Conservation (phyloP, 2,888 invertebrate species). For the Apotomis capreana region DNA sequence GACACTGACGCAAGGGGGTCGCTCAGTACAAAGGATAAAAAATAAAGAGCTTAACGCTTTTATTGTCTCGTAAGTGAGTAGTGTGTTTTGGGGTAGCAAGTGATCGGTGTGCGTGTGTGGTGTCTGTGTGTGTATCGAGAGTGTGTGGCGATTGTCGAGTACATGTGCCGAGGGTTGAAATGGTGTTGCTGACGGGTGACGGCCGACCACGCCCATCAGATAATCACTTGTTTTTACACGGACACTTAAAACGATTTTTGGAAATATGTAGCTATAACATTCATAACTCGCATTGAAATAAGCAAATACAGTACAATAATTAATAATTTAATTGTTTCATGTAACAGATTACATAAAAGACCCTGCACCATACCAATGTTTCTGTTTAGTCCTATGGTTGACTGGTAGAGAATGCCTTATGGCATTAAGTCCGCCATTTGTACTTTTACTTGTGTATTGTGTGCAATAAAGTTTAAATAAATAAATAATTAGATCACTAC, state of each 20-base stretch:
- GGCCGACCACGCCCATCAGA: slow-evolving; percentile 71
- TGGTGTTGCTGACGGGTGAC: slow-evolving; percentile 67
- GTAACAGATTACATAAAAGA: too few species aligned
- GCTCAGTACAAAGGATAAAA: slow-evolving; percentile 68
- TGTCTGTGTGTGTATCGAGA: slow-evolving; percentile 44
- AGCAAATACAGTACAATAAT: too few species aligned
- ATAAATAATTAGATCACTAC: too few species aligned
- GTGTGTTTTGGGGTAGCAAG: slow-evolving; percentile 51
- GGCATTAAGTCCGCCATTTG: too few species aligned
- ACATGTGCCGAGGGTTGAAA: slow-evolving; percentile 61
- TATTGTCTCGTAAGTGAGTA: slow-evolving; percentile 64
- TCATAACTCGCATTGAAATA: too few species aligned
- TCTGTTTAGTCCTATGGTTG: too few species aligned
- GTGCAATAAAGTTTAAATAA: too few species aligned
- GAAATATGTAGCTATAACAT: not conserved
- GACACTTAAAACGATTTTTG: slow-evolving; percentile 44
- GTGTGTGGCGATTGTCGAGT: slow-evolving; percentile 39
- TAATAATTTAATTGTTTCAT: too few species aligned
- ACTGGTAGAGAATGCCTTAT: too few species aligned
- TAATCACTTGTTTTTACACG: slow-evolving; percentile 70
- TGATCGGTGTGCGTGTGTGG: slow-evolving; percentile 43
- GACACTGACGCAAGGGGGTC: slow-evolving; percentile 52
- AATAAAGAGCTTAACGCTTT: slow-evolving; percentile 76
- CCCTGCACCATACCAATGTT: too few species aligned
- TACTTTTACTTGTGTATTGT: too few species aligned